These are phyloP conservation scores for Phasia obesa DNA, from an alignment of 2,888 invertebrate species.

Conservation along the genomic window DNA sequence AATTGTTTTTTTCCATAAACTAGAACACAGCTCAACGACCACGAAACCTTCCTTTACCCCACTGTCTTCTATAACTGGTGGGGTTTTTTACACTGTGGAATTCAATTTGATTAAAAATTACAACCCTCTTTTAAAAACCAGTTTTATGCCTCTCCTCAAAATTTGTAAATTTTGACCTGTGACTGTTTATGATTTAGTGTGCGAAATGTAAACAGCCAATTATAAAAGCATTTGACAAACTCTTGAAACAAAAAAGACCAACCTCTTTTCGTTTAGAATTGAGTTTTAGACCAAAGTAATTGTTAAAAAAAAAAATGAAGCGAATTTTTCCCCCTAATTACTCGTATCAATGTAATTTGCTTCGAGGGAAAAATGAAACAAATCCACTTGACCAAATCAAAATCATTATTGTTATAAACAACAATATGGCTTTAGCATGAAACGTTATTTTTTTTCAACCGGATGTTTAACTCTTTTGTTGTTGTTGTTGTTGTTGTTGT, in stretches of 20 bases:
- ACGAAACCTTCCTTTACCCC: too few species aligned
- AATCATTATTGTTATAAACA: slow-evolving; percentile 35
- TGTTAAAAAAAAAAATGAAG: too few species aligned
- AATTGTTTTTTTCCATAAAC: too few species aligned
- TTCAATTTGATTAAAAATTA: too few species aligned
- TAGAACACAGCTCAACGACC: too few species aligned
- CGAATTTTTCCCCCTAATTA: slow-evolving; percentile 25
- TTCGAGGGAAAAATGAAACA: not conserved
- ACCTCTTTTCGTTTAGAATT: slow-evolving; percentile 9
- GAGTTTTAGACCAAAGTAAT: not conserved
- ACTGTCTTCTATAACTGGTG: too few species aligned
- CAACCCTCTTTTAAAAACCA: too few species aligned
- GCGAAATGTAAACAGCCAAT: not conserved
- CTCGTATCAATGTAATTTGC: not conserved
- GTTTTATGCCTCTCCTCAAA: too few species aligned
- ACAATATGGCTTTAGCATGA: slow-evolving; percentile 12
- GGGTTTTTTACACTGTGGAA: too few species aligned
- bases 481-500: too few species aligned
- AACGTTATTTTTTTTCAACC: slow-evolving; percentile 56
- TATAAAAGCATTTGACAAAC: slow-evolving; percentile 49
- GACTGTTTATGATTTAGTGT: too few species aligned
- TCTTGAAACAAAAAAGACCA: slow-evolving; percentile 25
- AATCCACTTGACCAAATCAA: slow-evolving; percentile 69
- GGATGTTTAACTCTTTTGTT: slow-evolving; percentile 58
- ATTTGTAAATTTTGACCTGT: too few species aligned